phyloP scores from a whole-genome alignment of 2,797 vertebrate genomes.

The Chaetophractus vellerosus region DNA sequence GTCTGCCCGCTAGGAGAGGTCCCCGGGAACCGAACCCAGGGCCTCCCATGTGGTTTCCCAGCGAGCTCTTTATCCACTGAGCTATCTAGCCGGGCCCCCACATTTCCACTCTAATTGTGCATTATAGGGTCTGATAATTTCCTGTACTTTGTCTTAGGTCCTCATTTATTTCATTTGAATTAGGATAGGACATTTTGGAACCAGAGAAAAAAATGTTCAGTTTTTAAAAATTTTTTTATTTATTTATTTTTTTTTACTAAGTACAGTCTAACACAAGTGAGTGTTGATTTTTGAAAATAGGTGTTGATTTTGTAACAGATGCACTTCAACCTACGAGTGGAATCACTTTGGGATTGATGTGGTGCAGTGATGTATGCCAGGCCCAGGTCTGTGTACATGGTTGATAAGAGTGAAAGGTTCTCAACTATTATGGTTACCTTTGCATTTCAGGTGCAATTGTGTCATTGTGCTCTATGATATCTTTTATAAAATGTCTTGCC shows the following conservation, averaged over 20 bases:
- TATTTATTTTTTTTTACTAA: constrained; percentile 79
- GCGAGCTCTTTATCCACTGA: no score
- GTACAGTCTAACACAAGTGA: constrained; percentile 76
- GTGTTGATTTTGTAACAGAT: constrained; percentile 71
- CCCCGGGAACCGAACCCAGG: no score
- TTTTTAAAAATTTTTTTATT: no score
- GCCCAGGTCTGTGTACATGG: constrained; percentile 75
- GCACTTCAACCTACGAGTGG: constrained; percentile 80
- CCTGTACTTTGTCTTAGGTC: constrained; percentile 83
- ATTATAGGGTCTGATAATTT: constrained; percentile 84
- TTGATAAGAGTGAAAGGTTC: constrained; percentile 78
- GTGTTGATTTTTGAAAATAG: constrained; percentile 82
- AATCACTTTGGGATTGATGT: constrained; percentile 81
- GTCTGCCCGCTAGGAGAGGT: no score
- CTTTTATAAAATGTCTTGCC: constrained; percentile 83
- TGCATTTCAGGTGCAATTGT: constrained; percentile 83
- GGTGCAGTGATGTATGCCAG: constrained; percentile 85
- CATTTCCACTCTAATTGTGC: constrained; percentile 71
- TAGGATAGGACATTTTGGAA: constrained; percentile 81
- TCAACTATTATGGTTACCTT: constrained; percentile 85
- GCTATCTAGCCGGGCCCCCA: no score
- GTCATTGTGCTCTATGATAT: constrained; percentile 81
- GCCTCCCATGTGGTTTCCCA: no score
- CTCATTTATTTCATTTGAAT: constrained; percentile 84
- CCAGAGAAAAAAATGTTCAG: constrained; percentile 74